These are phyloP conservation scores for Halictus quadricinctus DNA, from an alignment of 2,888 invertebrate genomes.

Conservation along the genomic window DNA sequence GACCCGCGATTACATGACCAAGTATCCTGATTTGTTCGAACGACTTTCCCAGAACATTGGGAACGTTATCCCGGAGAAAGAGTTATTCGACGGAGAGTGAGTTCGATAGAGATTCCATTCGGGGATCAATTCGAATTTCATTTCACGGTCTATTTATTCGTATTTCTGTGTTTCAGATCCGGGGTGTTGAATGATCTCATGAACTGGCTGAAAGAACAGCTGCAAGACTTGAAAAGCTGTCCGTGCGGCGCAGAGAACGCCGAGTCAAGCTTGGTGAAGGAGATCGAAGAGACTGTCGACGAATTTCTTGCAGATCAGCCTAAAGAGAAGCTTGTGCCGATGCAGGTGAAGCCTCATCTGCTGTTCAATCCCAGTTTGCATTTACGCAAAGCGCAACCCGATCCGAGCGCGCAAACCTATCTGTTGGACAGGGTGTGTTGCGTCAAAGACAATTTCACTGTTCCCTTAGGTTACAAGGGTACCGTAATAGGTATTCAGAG, in stretches of 20 bases:
- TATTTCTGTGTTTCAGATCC: slow-evolving; percentile 54
- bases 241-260: slow-evolving; percentile 88
- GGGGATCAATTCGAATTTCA: neutral
- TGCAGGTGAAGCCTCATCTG: slow-evolving; percentile 92
- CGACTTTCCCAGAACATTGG: slow-evolving; percentile 83
- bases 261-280: slow-evolving; percentile 86
- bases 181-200: slow-evolving; percentile 84
- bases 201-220: slow-evolving; percentile 89
- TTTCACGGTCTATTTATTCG: neutral
- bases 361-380: slow-evolving; percentile 87
- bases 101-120: slow-evolving; percentile 45
- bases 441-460: slow-evolving; percentile 88
- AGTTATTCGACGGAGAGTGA: slow-evolving; percentile 87
- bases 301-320: slow-evolving; percentile 62
- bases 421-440: slow-evolving; percentile 94
- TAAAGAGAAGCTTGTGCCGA: slow-evolving; percentile 84
- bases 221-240: slow-evolving; percentile 84
- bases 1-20: slow-evolving; percentile 87
- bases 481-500: slow-evolving; percentile 90
- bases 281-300: slow-evolving; percentile 84
- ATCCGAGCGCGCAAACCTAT: slow-evolving; percentile 86
- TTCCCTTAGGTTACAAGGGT: slow-evolving; percentile 92
- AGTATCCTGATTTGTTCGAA: slow-evolving; percentile 90
- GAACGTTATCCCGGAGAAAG: slow-evolving; percentile 86
- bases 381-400: slow-evolving; percentile 86